Percentiles rank a stretch among this genome's conserved stretches.
These are phyloP conservation scores for Mastacembelus armatus DNA, from an alignment of 2,797 vertebrate genomes.

Conservation along the genomic window DNA sequence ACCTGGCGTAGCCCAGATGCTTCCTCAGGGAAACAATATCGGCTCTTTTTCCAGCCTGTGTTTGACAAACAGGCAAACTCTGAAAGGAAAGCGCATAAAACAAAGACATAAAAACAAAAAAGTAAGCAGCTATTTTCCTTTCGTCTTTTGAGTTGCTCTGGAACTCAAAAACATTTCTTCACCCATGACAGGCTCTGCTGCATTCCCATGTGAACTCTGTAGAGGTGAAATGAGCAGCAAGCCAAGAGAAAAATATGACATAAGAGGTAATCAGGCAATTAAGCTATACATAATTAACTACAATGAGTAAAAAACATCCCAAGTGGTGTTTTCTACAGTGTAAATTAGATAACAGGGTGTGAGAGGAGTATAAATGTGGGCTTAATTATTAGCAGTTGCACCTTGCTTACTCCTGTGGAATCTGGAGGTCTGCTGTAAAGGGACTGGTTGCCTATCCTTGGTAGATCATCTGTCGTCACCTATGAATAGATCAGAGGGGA, in stretches of 20 bases:
- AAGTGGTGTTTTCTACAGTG: constrained; percentile 30
- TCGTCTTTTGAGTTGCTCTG: constrained; percentile 10
- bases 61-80: constrained; percentile 44
- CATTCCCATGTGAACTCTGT: constrained; percentile 44
- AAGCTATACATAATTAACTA: constrained; percentile 53
- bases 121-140: constrained; percentile 14
- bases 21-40: constrained; percentile 74
- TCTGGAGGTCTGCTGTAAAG: constrained; percentile 57
- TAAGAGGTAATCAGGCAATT: constrained; percentile 54
- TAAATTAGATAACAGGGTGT: constrained; percentile 21
- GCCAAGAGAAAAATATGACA: constrained; percentile 48
- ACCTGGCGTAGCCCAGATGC: constrained; percentile 79
- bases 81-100: constrained; percentile 23
- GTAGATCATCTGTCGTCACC: constrained; percentile 19
- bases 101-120: constrained; percentile 23
- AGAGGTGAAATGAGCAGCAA: constrained; percentile 22
- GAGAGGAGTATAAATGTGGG: constrained; percentile 29
- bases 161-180: constrained; percentile 22
- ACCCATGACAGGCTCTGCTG: constrained; percentile 24
- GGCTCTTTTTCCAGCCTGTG: constrained; percentile 54
- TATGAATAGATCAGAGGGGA: constrained; percentile 34
- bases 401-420: constrained; percentile 64
- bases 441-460: constrained; percentile 14
- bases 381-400: constrained; percentile 42
- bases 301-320: constrained; percentile 13